Evolutionary conservation across 1,140 invertebrate genomes (phyloP), one percentile per base, ranked within the genome.

Genomic region (Drosophila rhopaloa): DNA sequence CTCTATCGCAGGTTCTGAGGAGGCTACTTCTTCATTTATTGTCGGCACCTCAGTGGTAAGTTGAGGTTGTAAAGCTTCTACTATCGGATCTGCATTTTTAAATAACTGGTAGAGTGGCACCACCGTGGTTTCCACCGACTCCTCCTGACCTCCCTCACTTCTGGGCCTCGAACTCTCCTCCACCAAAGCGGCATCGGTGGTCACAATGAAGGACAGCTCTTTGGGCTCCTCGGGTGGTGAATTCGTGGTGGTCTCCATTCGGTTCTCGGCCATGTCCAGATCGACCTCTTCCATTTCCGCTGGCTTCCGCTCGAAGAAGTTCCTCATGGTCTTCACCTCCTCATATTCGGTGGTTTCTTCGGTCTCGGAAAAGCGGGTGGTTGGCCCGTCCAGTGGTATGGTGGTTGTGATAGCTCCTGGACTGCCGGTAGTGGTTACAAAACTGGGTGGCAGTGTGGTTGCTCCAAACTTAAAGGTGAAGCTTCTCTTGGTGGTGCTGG

Each of bases 211-310:
- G 9, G 50, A 61, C 2, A 62, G 11, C 5, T 63, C 50, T 2
- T 10, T 13, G 5, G 10, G 16, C n/a, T 38, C 48, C 29, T 50
- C 19, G 3, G 1, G 6, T 11, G 27, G n/a, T 9, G 19, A 3
- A 10, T 71, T 24, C 3, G 70, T 75, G 13, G 51, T 71, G 8
- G 67, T 71, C 13, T 57, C 44, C 43, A 70, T 57, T 9, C 51
- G 38, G 46, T 73, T 55, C 37, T 71, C 66, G 16, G 50, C 38
- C 58, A 74, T 57, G 40, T 63, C 14, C 44, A 56, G 3, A 10
- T 38, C 56, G 2, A 14, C 37, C 0, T 50, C 57, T 5, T 1
- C 19, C 19, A 51, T 10, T 43, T 9, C 6, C 0, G 6, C 27
- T n/a, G 48, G 35, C 7, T 7, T 38, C 11, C 19, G 19, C 2